Evolutionary conservation across 2,113 vertebrate species (phyloP), one percentile per base, ranked within the genome.

Genomic region (Tupaia tana): DNA sequence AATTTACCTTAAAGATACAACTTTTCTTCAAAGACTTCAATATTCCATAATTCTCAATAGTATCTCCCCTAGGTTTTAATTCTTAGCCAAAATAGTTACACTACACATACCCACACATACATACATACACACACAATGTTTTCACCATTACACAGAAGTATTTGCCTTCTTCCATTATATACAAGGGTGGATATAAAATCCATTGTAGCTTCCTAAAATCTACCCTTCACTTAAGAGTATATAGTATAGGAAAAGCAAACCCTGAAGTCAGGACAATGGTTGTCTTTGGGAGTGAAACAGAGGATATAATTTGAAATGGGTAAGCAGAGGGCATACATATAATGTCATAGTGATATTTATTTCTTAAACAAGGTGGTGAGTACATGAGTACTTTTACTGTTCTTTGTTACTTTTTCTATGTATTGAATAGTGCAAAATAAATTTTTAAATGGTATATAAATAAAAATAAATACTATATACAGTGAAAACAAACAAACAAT

Each of bases 1-100:
- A 82, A 27, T 89, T 91, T 64, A 91, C 78, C 70, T 91, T 80
- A 54, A 25, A 89, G 19, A n/a, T 61, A 61, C 70, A 79, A 74
- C 59, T 90, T 78, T 67, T 54, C n/a, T 89, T 94, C 20, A 56
- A 75, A 90, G 67, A 31, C 25, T 11, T 94, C 31, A 77, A 43
- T 67, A 58, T 43, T 34, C 34, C 75, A 84, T 58, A 54, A 90
- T 79, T 89, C 86, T 90, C 64, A 94, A 78, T 7, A 92, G 22
- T 73, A 31, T 70, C 63, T 77, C 61, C 31, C 94, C 59, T 78
- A 58, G 31, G 6, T 19, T 83, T 84, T 54, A 61, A 89, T 83
- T 86, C 15, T 52, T 59, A 74, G 69, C 16, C 73, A 54, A 86
- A 93, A 93, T 78, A 79, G 86, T 58, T 92, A 75, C 29, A 75